phyloP scores from a whole-genome alignment of 1,140 invertebrate genomes.

The Oedothorax gibbosus region DNA sequence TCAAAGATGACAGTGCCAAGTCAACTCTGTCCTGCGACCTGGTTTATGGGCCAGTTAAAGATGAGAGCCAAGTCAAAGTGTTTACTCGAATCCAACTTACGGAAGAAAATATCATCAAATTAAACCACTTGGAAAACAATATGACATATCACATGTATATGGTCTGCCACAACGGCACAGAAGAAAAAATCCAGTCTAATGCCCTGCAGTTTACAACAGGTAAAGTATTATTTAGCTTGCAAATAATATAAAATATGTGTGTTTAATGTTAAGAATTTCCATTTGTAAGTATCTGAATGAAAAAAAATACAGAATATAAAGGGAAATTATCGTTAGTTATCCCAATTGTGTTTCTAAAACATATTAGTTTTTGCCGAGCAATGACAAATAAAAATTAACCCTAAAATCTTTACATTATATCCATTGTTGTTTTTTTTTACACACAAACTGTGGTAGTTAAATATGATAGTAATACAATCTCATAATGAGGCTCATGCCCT shows the following conservation, averaged over 20 bases:
- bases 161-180: conserved; percentile 59
- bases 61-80: conserved; percentile 56
- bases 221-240: conserved; percentile 40
- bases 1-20: conserved; percentile 22
- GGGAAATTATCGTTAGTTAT: too few relatives aligned
- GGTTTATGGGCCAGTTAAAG: conserved; percentile 60
- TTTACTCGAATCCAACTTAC: conserved; percentile 48
- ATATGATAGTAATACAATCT: too few relatives aligned
- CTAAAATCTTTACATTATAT: too few relatives aligned
- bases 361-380: too few relatives aligned
- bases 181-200: conserved; percentile 60
- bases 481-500: too few relatives aligned
- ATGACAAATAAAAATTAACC: too few relatives aligned
- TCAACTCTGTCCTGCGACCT: conserved; percentile 52
- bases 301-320: too few relatives aligned
- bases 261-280: too few relatives aligned
- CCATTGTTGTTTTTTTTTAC: too few relatives aligned
- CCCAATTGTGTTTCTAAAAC: too few relatives aligned
- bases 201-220: conserved; percentile 63
- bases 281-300: too few relatives aligned
- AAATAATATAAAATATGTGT: neutral
- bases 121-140: conserved; percentile 57
- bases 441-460: too few relatives aligned
- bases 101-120: conserved; percentile 55
- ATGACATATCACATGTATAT: conserved; percentile 63